A percentile compares a stretch with the other conserved stretches of the same genome.
phyloP scores from a whole-genome alignment of 2,888 invertebrate genomes.

The Caenorhabditis uteleia region DNA sequence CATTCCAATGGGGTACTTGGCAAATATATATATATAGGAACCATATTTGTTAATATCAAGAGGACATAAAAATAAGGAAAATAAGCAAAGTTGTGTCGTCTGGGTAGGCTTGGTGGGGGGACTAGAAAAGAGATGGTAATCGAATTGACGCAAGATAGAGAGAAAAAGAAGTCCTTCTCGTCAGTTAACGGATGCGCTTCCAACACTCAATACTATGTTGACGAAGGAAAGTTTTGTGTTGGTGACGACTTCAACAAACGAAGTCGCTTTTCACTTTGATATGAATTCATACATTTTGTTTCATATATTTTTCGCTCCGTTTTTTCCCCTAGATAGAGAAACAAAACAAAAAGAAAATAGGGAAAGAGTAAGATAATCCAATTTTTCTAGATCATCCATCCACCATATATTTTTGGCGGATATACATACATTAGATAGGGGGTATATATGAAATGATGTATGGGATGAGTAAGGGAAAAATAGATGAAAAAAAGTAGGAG shows the following conservation, averaged over 20 bases:
- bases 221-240: not conserved
- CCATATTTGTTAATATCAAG: no score
- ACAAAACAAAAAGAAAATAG: not conserved
- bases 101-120: constrained; percentile 11
- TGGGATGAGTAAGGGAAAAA: no score
- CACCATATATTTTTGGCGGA: not conserved
- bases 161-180: constrained; percentile 42
- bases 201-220: not conserved
- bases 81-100: constrained; percentile 26
- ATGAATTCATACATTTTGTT: no score
- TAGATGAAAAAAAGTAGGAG: constrained; percentile 18
- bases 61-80: not conserved
- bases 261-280: no score
- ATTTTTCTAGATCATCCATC: not conserved
- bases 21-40: no score
- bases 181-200: constrained; percentile 39
- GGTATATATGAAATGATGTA: not conserved
- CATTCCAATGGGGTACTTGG: no score
- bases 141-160: constrained; percentile 38
- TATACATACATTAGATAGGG: not conserved
- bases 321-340: no score
- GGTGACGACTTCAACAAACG: no score
- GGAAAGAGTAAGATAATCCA: constrained; percentile 1
- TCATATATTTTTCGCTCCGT: no score
- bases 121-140: constrained; percentile 45